Base-by-base conservation (phyloP, 2,888 invertebrate species). In the Tortrix viridana region DNA sequence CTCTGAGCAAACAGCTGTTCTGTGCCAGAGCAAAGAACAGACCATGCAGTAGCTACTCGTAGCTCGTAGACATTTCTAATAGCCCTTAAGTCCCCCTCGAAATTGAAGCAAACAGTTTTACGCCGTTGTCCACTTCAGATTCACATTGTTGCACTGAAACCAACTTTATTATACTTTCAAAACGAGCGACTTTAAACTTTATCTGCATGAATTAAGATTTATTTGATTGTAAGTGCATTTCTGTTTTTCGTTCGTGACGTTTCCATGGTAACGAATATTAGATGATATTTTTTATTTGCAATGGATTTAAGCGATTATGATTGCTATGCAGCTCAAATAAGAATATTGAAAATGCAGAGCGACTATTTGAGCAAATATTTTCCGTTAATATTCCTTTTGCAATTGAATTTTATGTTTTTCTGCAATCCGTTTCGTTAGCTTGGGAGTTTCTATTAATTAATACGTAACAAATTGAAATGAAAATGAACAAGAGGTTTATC, bases 71-170 rank as follows among this genome's bases (percentile, higher is more conserved):
- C 89, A 84, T 84, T 81, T 84, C 83, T 88, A 89, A 89, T 87
- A 89, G 86, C 84, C 82, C 88, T 88, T 83, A 88, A 87, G 86
- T 80, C 81, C 82, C 78, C 80, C 77, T 83, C 76, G 78, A 85
- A 75, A 72, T 82, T 81, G 85, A 82, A 79, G 85, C 88, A 89
- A 89, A 89, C 89, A 89, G 86, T 88, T 86, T 87, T 84, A 85
- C 82, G 75, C 83, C 80, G 82, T 81, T 88, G 89, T 88, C 88
- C 88, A 88, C 83, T 86, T 82, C 77, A 80, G 38, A 58, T 58
- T 53, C 76, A 80, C 80, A 81, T 81, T 85, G 83, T 85, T 84
- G 81, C 79, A 78, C 74, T 65, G 71, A 70, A 72, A 74, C 74
- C 73, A 80, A 68, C 59, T 64, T 80, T 71, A 54, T 56, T 64